Base-by-base conservation (phyloP, 92 coral and sea anemone species). In the Parazoanthus atlanticus region DNA sequence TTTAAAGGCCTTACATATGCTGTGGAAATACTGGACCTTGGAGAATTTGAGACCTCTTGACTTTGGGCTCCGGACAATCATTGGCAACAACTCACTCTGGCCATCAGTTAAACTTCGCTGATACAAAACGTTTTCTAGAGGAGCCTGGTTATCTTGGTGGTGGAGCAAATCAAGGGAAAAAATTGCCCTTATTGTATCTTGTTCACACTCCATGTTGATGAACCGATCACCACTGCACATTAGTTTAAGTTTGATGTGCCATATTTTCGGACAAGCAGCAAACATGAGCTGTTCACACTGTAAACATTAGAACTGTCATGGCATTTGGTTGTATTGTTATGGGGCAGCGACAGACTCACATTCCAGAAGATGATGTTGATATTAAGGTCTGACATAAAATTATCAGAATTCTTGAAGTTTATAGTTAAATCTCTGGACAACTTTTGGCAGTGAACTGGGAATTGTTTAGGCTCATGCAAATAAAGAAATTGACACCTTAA, bases 311-410 rank as follows among this genome's bases (percentile, higher is more conserved):
- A 43, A 43, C 29, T 3, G 78, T 23, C 36, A 84, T 84, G 87
- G 87, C 87, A 43, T 30, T 84, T 70, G 87, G 87, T 47, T 84
- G 71, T 13, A 64, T 84, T 84, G 54, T 71, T 46, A 84, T 84
- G 87, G 87, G 87, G 11, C 87, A 84, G n/a, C 78, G 74, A 33
- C 87, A 84, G 74, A 70, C 87, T 69, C 87, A 84, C 61, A 41
- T 84, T 70, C 74, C 87, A 70, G 87, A 84, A 70, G 87, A 84
- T 61, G 73, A n/a, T 31, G 78, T 47, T 69, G 79, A 46, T 16
- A n/a, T 84, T 30, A 84, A 84, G 87, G 87, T 84, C 41, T 49
- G 47, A 49, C 12, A 78, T 56, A 16, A 19, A 78, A 41, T 29
- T 38, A 36, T 49, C 6, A 36, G 28, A 31, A 13, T 25, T 52